Percentiles rank a stretch among this genome's conserved stretches.
Conservation (phyloP, 2,888 invertebrate genomes). For the Epistrophe eligans region DNA sequence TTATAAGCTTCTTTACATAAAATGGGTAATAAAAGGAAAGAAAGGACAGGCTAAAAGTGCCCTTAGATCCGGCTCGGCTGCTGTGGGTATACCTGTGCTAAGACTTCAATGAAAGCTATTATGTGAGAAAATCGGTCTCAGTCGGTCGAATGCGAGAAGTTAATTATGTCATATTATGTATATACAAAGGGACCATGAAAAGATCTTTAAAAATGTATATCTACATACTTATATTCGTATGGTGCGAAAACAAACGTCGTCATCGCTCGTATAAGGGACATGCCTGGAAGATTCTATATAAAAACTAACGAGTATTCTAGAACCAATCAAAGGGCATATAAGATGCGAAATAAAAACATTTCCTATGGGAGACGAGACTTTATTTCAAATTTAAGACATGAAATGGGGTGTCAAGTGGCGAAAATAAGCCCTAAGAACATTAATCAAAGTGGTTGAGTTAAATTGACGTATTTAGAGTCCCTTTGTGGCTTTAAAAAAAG, state of each 20-base stretch:
- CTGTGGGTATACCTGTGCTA: constrained; percentile 65
- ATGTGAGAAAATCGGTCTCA: constrained; percentile 69
- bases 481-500: constrained; percentile 42
- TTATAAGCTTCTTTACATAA: constrained; percentile 65
- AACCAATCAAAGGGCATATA: constrained; percentile 54
- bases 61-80: constrained; percentile 39
- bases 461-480: constrained; percentile 49
- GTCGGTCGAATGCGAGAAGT: constrained; percentile 48
- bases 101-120: constrained; percentile 53
- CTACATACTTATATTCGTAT: neutral
- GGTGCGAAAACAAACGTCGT: no score
- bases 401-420: constrained; percentile 44
- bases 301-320: constrained; percentile 58
- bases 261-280: neutral
- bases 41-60: constrained; percentile 52
- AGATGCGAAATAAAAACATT: constrained; percentile 12
- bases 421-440: constrained; percentile 14
- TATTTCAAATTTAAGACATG: constrained; percentile 31
- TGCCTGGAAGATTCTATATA: constrained; percentile 24
- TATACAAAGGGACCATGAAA: constrained; percentile 13
- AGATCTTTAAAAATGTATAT: constrained; percentile 26
- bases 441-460: constrained; percentile 42
- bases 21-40: constrained; percentile 68
- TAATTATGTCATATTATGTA: constrained; percentile 38
- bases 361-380: constrained; percentile 47